A percentile compares a stretch with the other conserved stretches of the same genome.
phyloP scores from a whole-genome alignment of 2,797 vertebrate genomes.

The Botia kubotai region DNA sequence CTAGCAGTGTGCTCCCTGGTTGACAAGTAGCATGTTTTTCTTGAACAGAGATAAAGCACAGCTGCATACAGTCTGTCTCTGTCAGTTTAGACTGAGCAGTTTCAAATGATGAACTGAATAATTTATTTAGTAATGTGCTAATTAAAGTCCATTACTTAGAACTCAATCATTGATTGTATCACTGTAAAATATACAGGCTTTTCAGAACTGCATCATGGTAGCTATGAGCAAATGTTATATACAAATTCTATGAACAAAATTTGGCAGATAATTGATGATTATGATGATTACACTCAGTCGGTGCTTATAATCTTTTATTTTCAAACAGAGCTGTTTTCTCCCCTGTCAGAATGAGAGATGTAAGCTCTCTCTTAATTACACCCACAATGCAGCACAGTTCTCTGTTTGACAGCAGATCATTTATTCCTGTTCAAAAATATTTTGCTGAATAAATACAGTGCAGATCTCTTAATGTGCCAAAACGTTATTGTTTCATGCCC shows the following conservation, averaged over 20 bases:
- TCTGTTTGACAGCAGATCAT: conserved; percentile 7
- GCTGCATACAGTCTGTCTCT: not conserved
- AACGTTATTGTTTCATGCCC: conserved; percentile 10
- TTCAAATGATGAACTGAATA: conserved; percentile 4
- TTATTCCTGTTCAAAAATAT: conserved; percentile 22
- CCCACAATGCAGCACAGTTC: conserved; percentile 8
- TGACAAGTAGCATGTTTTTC: not conserved
- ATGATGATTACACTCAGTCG: conserved; percentile 25
- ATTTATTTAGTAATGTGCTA: not conserved
- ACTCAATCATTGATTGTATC: not conserved
- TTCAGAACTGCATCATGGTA: not conserved
- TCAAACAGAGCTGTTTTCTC: not conserved
- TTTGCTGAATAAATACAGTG: not conserved
- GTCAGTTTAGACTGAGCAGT: not conserved
- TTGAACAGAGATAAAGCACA: not conserved
- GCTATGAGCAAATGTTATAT: not conserved
- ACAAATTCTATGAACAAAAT: conserved; percentile 4
- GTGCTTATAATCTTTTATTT: conserved; percentile 20
- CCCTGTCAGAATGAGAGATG: conserved; percentile 19
- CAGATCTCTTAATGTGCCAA: conserved; percentile 15
- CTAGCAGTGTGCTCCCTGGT: not conserved
- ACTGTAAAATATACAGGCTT: not conserved
- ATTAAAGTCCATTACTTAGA: conserved; percentile 15
- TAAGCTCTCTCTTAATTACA: conserved; percentile 25
- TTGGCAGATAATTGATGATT: conserved; percentile 29